Conservation (phyloP, 2,797 vertebrate species). For the Lutjanus campechanus region DNA sequence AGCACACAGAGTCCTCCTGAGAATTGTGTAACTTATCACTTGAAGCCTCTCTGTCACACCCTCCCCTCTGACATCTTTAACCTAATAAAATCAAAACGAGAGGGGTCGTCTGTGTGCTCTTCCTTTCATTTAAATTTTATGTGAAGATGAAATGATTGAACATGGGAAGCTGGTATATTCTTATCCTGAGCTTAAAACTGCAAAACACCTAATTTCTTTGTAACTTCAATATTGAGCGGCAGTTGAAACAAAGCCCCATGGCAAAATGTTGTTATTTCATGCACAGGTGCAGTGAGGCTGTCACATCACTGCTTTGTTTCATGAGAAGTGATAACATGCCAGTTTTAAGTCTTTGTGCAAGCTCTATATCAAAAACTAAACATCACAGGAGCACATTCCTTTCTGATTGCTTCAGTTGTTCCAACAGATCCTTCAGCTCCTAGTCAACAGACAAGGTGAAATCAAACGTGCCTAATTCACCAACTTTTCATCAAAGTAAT, state of each 20-base stretch:
- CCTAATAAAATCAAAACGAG: slow-evolving; percentile 2
- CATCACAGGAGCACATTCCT: slow-evolving; percentile 34
- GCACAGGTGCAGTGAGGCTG: not conserved
- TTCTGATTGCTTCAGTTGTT: slow-evolving; percentile 6
- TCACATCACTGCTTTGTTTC: not conserved
- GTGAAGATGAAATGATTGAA: not conserved
- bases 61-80: not conserved
- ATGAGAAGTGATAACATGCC: not conserved
- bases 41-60: not conserved
- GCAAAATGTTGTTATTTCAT: not conserved
- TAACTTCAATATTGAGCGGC: not conserved
- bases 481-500: not conserved
- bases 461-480: not conserved
- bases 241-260: not conserved
- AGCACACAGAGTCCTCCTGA: not conserved
- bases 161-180: not conserved
- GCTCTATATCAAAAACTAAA: slow-evolving; percentile 48
- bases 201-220: too few species aligned
- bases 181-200: too few species aligned
- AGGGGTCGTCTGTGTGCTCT: slow-evolving; percentile 13
- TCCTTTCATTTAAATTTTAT: not conserved
- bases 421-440: not conserved
- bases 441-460: slow-evolving; percentile 9
- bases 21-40: not conserved
- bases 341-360: slow-evolving; percentile 32